phyloP scores from a whole-genome alignment of 92 coral and sea anemone species.

The Porites evermanni region DNA sequence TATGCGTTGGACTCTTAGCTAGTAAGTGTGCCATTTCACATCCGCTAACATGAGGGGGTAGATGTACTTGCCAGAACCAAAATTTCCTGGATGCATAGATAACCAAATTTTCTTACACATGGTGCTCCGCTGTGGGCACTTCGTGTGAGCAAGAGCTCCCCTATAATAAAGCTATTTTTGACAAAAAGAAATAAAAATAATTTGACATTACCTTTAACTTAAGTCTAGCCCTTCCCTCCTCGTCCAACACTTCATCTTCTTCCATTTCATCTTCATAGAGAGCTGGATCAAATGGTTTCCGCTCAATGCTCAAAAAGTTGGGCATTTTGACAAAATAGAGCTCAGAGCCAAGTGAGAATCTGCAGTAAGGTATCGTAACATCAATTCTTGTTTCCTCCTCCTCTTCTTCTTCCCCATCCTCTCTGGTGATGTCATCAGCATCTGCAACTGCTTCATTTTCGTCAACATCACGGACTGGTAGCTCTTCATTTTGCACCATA shows the following conservation, averaged over 20 bases:
- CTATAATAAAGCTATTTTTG: too few species aligned
- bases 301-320: slow-evolving; percentile 95
- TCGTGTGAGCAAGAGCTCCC: too few species aligned
- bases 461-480: slow-evolving; percentile 31
- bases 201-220: slow-evolving; percentile 79
- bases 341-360: slow-evolving; percentile 90
- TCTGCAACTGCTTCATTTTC: slow-evolving; percentile 25
- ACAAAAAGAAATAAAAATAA: too few species aligned
- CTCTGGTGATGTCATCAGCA: slow-evolving; percentile 25
- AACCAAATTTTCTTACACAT: too few species aligned
- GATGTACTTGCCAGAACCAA: too few species aligned
- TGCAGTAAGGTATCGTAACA: slow-evolving; percentile 94
- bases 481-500: slow-evolving; percentile 36
- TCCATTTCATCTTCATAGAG: slow-evolving; percentile 96
- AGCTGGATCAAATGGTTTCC: slow-evolving; percentile 91
- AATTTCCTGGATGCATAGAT: too few species aligned
- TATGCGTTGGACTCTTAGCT: too few species aligned
- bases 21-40: too few species aligned
- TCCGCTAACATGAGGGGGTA: too few species aligned
- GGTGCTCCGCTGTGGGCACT: too few species aligned
- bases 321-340: slow-evolving; percentile 94
- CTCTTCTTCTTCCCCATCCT: slow-evolving; percentile 68
- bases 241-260: slow-evolving; percentile 97
- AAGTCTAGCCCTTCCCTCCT: slow-evolving; percentile 96
- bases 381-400: slow-evolving; percentile 94